phyloP scores from a whole-genome alignment of 1,140 invertebrate genomes.

The Diploscapter pachys region DNA sequence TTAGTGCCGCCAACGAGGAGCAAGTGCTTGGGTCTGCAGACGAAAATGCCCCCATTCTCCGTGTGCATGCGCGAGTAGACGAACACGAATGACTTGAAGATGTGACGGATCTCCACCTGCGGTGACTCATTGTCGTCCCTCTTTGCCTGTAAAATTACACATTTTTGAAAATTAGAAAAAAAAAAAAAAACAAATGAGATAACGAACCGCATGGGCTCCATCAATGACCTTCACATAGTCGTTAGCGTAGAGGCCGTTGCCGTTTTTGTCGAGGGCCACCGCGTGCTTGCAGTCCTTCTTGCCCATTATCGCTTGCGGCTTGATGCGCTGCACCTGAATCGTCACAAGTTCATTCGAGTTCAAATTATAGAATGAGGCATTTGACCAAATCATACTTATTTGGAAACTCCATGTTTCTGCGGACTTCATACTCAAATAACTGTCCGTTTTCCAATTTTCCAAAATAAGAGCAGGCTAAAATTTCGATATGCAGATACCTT shows the following conservation, averaged over 20 bases:
- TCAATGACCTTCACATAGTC: constrained; percentile 96
- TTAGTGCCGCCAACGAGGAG: constrained; percentile 73
- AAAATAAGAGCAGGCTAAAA: too few relatives aligned
- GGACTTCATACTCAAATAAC: too few relatives aligned
- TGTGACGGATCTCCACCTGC: constrained; percentile 89
- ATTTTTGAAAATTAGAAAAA: constrained; percentile 22
- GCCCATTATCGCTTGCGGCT: constrained; percentile 72
- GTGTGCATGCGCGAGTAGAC: constrained; percentile 84
- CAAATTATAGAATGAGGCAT: too few relatives aligned
- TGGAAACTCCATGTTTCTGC: too few relatives aligned
- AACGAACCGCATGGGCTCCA: constrained; percentile 79
- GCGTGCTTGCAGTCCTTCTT: constrained; percentile 80
- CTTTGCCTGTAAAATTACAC: constrained; percentile 26
- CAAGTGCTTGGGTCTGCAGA: constrained; percentile 87
- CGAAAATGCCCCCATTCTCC: constrained; percentile 95
- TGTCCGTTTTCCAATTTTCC: too few relatives aligned
- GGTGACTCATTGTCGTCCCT: constrained; percentile 66
- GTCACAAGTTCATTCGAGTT: too few relatives aligned
- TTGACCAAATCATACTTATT: too few relatives aligned
- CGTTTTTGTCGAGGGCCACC: constrained; percentile 84
- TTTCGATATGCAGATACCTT: too few relatives aligned
- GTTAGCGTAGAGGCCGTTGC: constrained; percentile 84
- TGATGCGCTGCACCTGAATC: constrained; percentile 69
- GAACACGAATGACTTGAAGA: constrained; percentile 89
- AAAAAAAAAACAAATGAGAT: not conserved